Evolutionary conservation across 2,888 invertebrate genomes (phyloP), one percentile per base, ranked within the genome.

Genomic region (Clunio marinus): DNA sequence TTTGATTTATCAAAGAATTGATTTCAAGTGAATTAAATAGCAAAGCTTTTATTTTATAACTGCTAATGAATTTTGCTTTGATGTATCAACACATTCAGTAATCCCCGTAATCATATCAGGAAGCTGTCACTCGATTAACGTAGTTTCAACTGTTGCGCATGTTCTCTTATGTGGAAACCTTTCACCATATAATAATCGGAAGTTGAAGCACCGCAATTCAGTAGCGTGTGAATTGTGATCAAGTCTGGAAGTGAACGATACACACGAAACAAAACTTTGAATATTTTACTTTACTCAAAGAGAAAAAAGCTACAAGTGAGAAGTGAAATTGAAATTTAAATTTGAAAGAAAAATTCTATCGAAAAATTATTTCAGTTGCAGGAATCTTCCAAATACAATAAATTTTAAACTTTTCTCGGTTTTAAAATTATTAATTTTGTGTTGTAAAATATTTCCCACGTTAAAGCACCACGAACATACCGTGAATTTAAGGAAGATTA

Each of bases 141-240:
- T 57, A 4, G 8, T 22, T 20, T 2, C 57, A 57, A 57, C 57
- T 57, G 57, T 57, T 57, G 57, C 57, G 57, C 57, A 57, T 57
- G 57, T 57, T 57, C 27, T 13, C 20, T n/a, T 2, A 10, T 4
- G 25, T 10, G 25, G 22, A 8, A 24, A 7, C 10, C 27, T n/a
- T 4, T 4, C 55, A 22, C 15, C 15, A 57, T 57, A 57, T 25
- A 57, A 57, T 25, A 57, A 57, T 57, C 57, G 57, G 20, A 24
- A 7, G 27, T 25, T 24, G 57, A 51, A 27, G 27, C n/a, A 13
- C 27, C n/a, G n/a, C 8, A 27, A 57, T n/a, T 57, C 57, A 57
- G 57, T 57, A 57, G 57, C 57, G 8, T 5, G 25, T 25, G 57
- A 57, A 57, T 57, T 57, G 25, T 57, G 25, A 57, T 57, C 27